Base-by-base conservation (phyloP, 2,113 vertebrate genomes). In the Lepus timidus region DNA sequence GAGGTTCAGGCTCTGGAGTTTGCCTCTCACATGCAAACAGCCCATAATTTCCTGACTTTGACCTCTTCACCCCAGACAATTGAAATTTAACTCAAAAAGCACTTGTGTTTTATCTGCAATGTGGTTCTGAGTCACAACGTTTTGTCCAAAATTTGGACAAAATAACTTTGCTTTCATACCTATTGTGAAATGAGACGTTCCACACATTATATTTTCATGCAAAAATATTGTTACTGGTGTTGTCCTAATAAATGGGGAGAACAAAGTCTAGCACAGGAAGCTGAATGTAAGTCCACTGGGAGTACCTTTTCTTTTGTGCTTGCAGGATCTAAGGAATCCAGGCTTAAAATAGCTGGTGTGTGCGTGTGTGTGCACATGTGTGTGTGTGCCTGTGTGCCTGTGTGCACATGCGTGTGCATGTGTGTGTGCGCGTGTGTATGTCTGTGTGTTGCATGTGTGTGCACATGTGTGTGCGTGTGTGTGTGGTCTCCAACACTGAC, bases 401-500 rank as follows among this genome's bases (percentile, higher is more conserved):
- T 58, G 13, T 58, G 12, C 55, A 58, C 5, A 39, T 39, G 39
- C 4, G 39, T 39, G 39, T 39, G 39, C 39, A 36, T 55, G 55
- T 12, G 10, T 55, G 55, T 19, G 55, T 19, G 12, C 55, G 17
- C 17, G 55, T 58, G 55, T 16, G 55, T 58, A 10, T 7, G 6
- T 44, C 5, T 44, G 6, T 44, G 44, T 33, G 33, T 33, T 33
- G 33, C 33, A 33, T 33, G 6, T 44, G 44, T 44, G 6, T 44
- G 44, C 44, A 44, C 44, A 6, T 44, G 44, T 44, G 44, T 44
- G 44, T 44, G 44, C 9, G 44, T 44, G 44, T 44, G 44, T 44
- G 44, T 44, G 44, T 7, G 2, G 7, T 0, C 11, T 22, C 58
- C 2, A 10, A n/a, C 13, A 19, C 9, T 27, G n/a, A 4, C 17